Base-by-base conservation (phyloP, 2,888 invertebrate species). In the Acrocyrtus sp. region DNA sequence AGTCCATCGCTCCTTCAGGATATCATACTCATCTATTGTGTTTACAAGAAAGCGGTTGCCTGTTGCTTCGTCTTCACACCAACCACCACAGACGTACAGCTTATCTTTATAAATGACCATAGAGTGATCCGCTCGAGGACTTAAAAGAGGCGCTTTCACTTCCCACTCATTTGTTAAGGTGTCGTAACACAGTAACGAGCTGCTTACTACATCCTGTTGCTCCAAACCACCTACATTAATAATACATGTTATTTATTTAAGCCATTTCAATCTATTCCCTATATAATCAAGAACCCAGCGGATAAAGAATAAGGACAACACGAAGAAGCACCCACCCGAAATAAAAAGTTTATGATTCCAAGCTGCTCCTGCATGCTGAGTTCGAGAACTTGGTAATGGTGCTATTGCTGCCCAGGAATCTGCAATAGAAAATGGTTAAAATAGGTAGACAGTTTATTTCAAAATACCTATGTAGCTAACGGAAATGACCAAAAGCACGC, bases 1-100 rank as follows among this genome's bases (percentile, higher is more conserved):
- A 69, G 85, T 84, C 91, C 91, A 91, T 1, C 84, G 82, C 80
- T 89, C 87, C 6, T 85, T 85, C 10, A 84, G 82, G 0, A 88
- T 85, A 82, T 90, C 88, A 81, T 90, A 91, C 8, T 87, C 87
- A 82, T 91, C 91, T 51, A 91, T 88, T 0, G 89, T 88, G 76
- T 88, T 86, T 0, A 88, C 88, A 15, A 90, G 84, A 0, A 87
- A 84, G 54, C 89, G 83, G 47, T 85, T 83, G 75, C 88, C 87
- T 5, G 85, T 85, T 43, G 86, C 84, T 15, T 83, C 82, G 65
- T 87, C 87, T 79, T 88, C 89, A 54, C 77, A 77, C 81, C 81
- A 62, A 70, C 81, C 90, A 3, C 90, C 90, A 81, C 89, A 89
- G 2, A 89, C 88, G 80, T 88, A 90, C 50, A 90, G 83, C 69